Evolutionary conservation across 2,888 invertebrate genomes (phyloP), one percentile per base, ranked within the genome.

Genomic region (Noctua pronuba): DNA sequence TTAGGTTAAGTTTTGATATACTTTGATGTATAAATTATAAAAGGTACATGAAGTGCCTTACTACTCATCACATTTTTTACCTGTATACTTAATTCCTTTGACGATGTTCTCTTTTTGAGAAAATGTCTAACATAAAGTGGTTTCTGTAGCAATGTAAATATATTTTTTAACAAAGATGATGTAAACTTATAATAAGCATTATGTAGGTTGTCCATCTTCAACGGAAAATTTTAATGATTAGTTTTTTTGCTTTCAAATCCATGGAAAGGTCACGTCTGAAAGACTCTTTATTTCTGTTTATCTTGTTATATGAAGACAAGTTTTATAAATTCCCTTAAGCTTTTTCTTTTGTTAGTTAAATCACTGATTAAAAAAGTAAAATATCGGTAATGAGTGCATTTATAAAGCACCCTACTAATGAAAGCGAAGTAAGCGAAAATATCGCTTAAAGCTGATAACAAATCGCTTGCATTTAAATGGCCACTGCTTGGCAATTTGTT

Each of bases 381-480:
- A 55, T 71, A 49, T 24, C 3, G 31, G 0, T 31, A 65, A 73
- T 73, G 8, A 58, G 13, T 21, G 18, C 10, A 66, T 28, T 81
- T 58, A 49, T 81, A 1, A 31, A 55, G 75, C 49, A 67, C 18
- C 5, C n/a, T 8, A 16, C 38, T 41, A 41, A 71, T 46, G 38
- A 73, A 76, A 81, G 46, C 24, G 31, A 74, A 73, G 24, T 49
- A 49, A 49, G 62, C 65, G 65, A 38, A n/a, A 24, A 58, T 49
- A 49, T 44, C 58, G 41, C 60, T 79, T 82, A 44, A 76, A 68
- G 13, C 49, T 65, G 68, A 83, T 77, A 49, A 58, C 41, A 80
- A 38, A 77, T 80, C 65, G 55, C 35, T 77, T n/a, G 64, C 41
- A 83, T 76, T 76, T 65, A 77, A 77, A 77, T 65, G 38, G n/a